Base-by-base conservation (phyloP, 2,888 invertebrate species). In the Drosophila atripex region DNA sequence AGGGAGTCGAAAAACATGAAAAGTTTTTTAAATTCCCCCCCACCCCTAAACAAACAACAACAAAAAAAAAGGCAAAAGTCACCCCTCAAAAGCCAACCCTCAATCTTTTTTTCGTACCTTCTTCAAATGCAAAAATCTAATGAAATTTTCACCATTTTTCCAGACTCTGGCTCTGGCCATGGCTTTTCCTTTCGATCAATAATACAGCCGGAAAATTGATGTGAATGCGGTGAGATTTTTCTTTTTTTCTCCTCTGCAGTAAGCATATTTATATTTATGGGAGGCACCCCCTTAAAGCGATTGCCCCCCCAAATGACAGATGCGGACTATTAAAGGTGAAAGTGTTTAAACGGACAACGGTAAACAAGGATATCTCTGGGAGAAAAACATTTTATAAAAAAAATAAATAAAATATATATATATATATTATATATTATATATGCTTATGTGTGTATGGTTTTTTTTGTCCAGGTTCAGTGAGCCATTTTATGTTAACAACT, bases 401-500 rank as follows among this genome's bases (percentile, higher is more conserved):
- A n/a, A n/a, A n/a, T n/a, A n/a, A n/a, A n/a, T n/a, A n/a, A n/a
- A 18, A 18, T 18, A 18, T 18, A 18, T 18, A 18, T 18, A 18
- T 18, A 2, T 18, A 18, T 18, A 18, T 2, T 2, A 18, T 18
- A 18, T 18, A 18, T 18, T 18, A n/a, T n/a, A n/a, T n/a, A n/a
- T n/a, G 18, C 18, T 18, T 18, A 18, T 18, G 18, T 18, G 18
- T 2, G 38, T 53, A 43, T 72, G 52, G 46, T 41, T 59, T 57
- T 66, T 73, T 65, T 5, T 39, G 2, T 0, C 28, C 9, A 8
- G 14, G 39, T 16, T 18, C 86, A 80, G 76, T 71, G 72, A 86
- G 85, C 80, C 86, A 84, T 86, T 86, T 86, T 80, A 82, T 82
- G 80, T 86, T 82, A 83, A 82, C 80, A 82, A 86, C 86, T 86